Conservation (phyloP, 1,140 invertebrate species). For the Bombus soroeensis region DNA sequence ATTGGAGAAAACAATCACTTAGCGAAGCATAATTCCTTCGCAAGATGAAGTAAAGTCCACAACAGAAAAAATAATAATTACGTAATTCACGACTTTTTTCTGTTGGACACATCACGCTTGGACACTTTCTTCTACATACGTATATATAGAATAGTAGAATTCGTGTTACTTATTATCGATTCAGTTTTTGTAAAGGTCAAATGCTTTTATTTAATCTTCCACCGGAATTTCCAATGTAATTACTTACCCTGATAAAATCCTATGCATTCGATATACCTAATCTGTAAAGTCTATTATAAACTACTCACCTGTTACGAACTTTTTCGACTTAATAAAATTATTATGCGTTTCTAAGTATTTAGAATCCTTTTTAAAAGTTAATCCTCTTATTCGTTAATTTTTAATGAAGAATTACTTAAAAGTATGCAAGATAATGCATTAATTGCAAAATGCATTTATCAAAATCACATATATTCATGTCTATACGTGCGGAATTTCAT, state of each 20-base stretch:
- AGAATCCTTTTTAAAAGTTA: neutral
- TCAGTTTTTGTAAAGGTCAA: conserved; percentile 26
- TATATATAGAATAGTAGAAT: conserved; percentile 13
- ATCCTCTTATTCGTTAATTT: too few relatives aligned
- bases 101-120: neutral
- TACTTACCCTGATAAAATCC: neutral
- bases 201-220: neutral
- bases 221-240: neutral
- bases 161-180: conserved; percentile 31
- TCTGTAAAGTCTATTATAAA: neutral
- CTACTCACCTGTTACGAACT: too few relatives aligned
- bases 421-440: neutral
- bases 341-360: neutral
- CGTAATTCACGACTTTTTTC: neutral
- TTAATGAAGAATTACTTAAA: neutral
- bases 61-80: neutral
- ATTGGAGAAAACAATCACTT: neutral
- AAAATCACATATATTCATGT: neutral
- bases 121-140: neutral
- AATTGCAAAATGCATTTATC: too few relatives aligned
- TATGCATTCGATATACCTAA: neutral
- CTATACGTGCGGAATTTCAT: neutral
- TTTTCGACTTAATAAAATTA: neutral
- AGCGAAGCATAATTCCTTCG: neutral
- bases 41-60: too few relatives aligned